These are phyloP conservation scores for Gallinago paraguaiae DNA, from an alignment of 2,113 vertebrate genomes.

Conservation along the genomic window DNA sequence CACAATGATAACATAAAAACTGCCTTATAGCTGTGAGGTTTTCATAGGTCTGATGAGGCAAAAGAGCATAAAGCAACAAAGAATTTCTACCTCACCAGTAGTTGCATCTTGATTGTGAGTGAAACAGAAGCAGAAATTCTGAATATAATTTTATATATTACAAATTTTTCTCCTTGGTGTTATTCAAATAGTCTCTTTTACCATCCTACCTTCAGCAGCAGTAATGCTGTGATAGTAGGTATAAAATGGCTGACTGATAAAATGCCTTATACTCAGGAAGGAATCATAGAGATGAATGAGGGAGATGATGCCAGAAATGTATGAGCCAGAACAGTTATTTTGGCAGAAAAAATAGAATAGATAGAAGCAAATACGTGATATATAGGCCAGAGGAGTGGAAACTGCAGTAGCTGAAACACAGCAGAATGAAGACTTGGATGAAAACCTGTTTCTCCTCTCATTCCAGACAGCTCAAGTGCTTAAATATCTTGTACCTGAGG, in stretches of 20 bases:
- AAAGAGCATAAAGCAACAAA: background rate
- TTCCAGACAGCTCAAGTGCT: background rate
- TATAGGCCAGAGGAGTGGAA: slow-evolving; percentile 4
- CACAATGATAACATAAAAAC: background rate
- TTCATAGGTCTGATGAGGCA: background rate
- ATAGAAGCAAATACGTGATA: background rate
- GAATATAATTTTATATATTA: background rate
- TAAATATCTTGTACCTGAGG: background rate
- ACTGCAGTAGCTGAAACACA: background rate
- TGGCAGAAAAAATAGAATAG: slow-evolving; percentile 1
- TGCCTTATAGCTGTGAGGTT: background rate
- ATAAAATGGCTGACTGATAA: background rate
- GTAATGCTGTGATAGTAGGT: background rate
- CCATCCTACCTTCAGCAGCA: background rate
- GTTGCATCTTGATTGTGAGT: background rate
- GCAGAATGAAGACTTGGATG: background rate
- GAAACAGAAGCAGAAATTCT: background rate
- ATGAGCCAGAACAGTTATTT: background rate
- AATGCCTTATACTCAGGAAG: background rate
- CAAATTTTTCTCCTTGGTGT: background rate
- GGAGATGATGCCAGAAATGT: background rate
- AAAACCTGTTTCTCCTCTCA: background rate
- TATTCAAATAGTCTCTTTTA: background rate
- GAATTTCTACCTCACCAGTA: background rate
- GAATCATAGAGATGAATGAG: background rate